phyloP scores from a whole-genome alignment of 2,113 vertebrate species.

The Cyrtonyx montezumae region DNA sequence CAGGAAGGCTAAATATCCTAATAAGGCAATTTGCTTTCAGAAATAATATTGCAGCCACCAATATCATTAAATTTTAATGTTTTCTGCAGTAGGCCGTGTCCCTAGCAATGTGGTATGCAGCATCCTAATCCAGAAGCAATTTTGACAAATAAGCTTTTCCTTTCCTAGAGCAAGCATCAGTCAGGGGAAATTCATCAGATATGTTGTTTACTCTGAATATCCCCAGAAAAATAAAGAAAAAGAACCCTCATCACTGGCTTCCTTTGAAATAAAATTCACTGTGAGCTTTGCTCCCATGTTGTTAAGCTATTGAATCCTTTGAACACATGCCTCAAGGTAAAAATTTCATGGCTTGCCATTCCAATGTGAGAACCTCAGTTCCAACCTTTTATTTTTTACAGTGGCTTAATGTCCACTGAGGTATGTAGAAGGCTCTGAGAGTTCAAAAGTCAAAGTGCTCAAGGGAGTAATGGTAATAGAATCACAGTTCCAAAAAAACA shows the following conservation, averaged over 20 bases:
- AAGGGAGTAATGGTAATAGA: rapidly evolving
- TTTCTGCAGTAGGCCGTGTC: conserved; percentile 23
- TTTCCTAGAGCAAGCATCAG: conserved; percentile 2
- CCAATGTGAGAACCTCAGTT: neutral
- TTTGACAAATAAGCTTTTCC: conserved; percentile 16
- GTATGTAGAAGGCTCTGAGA: neutral
- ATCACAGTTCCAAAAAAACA: neutral
- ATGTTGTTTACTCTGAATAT: neutral
- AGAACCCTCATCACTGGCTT: neutral
- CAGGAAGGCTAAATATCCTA: neutral
- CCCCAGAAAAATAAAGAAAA: neutral
- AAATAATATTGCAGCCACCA: conserved; percentile 26
- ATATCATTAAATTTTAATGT: conserved; percentile 43
- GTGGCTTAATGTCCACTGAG: neutral
- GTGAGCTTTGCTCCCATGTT: neutral
- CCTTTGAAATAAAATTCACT: neutral
- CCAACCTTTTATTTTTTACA: rapidly evolving
- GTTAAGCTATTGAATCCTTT: neutral
- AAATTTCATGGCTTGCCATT: neutral
- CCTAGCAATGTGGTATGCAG: neutral
- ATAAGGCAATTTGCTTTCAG: conserved; percentile 28
- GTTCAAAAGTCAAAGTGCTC: neutral
- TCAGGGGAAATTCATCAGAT: neutral
- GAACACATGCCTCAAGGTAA: neutral
- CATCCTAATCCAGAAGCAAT: conserved; percentile 2